These are phyloP conservation scores for Phylloscopus trochilus DNA, from an alignment of 2,113 vertebrate genomes.

Conservation along the genomic window DNA sequence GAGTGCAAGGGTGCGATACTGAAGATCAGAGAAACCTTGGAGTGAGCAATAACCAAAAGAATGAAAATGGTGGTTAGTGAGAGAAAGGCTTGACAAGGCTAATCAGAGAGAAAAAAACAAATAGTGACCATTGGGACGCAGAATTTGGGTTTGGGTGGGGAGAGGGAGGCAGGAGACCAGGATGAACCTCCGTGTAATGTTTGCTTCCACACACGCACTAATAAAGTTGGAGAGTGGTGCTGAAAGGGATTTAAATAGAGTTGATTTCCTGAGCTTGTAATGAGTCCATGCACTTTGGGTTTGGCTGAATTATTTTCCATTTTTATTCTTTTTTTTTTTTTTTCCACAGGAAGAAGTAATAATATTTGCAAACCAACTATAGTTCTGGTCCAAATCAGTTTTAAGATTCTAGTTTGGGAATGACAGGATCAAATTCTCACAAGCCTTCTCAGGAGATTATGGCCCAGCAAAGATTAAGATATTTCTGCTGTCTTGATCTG, in stretches of 20 bases:
- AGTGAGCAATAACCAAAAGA: neutral
- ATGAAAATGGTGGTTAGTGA: neutral
- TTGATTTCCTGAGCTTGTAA: slow-evolving; percentile 58
- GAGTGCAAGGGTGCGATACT: rapidly evolving
- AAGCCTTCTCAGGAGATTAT: slow-evolving; percentile 34
- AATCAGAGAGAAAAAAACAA: neutral
- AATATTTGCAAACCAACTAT: slow-evolving; percentile 23
- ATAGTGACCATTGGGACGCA: neutral
- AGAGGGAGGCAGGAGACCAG: neutral
- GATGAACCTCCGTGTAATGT: neutral
- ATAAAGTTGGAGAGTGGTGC: slow-evolving; percentile 37
- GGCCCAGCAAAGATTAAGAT: slow-evolving; percentile 25
- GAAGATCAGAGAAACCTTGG: neutral
- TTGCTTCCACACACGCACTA: neutral
- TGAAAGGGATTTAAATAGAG: slow-evolving; percentile 52
- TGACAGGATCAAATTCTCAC: slow-evolving; percentile 59
- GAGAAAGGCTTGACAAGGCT: neutral
- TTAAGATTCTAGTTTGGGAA: slow-evolving; percentile 39
- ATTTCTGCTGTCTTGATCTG: slow-evolving; percentile 37
- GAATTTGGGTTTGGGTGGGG: neutral
- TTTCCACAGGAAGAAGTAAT: slow-evolving; percentile 43
- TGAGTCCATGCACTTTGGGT: slow-evolving; percentile 48
- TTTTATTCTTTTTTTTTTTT: slow-evolving; percentile 12
- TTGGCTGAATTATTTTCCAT: slow-evolving; percentile 48
- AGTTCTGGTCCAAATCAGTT: slow-evolving; percentile 41